Evolutionary conservation across 2,113 vertebrate species (phyloP), one percentile per base, ranked within the genome.

Genomic region (Pseudolaguvia tuberculata): DNA sequence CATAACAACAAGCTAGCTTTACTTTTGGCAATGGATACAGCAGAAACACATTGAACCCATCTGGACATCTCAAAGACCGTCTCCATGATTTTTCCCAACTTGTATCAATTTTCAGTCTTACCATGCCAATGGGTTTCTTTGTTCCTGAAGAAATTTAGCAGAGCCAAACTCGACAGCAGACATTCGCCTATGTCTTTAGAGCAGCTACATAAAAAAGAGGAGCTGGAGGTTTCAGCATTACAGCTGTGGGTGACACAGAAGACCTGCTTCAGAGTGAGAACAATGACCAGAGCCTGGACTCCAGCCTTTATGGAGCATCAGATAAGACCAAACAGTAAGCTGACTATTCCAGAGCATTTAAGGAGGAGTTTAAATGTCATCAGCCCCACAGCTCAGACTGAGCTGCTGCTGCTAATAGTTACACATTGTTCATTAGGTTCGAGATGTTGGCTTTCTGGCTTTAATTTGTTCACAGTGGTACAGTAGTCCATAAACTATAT

Each of bases 251-350:
- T 53, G 52, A 52, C 71, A 82, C 78, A 81, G 79, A 62, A 55
- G 74, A 42, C 17, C 53, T 70, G 72, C 66, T 75, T 85, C 72
- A 84, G 76, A 84, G 74, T 35, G 66, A 70, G 71, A 85, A 86
- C 80, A 81, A 85, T 85, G 67, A 79, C 77, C 75, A 18, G 62
- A 78, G 68, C 82, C 79, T 84, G 75, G 63, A 77, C 56, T 76
- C 70, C 73, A 71, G 81, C 82, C 69, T 80, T 82, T 83, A 80
- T 78, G 29, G 23, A 10, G 21, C 83, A 84, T 89, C 87, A 86
- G 87, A 90, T 88, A 85, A 86, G 79, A 81, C 78, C 75, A 78
- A 84, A 79, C 84, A 73, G 83, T 79, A 80, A 75, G 27, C 69
- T 74, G 69, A 84, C 76, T 83, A 85, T 88, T 90, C 85, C 79